Conservation (phyloP, 2,113 vertebrate genomes). For the Anarhynchus alexandrinus region DNA sequence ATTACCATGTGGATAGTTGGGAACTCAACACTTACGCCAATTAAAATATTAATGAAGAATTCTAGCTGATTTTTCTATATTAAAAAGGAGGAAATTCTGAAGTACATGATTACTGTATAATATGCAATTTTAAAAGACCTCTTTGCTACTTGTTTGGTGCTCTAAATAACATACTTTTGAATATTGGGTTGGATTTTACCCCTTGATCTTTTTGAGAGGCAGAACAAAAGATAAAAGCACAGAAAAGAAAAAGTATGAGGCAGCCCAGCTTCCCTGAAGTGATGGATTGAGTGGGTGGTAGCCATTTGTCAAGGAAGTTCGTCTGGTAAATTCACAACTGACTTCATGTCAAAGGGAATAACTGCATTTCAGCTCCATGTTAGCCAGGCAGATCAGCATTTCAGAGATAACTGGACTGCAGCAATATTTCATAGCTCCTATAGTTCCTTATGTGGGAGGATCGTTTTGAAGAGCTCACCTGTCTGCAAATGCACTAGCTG, state of each 20-base stretch:
- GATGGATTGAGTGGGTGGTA: conserved; percentile 27
- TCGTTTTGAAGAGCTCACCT: neutral
- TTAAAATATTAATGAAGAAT: conserved; percentile 54
- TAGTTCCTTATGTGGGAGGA: neutral
- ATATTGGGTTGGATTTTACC: neutral
- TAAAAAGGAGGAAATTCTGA: neutral
- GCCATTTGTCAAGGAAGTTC: conserved; percentile 48
- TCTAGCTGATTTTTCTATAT: neutral
- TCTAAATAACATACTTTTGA: neutral
- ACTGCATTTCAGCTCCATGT: neutral
- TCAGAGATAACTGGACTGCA: neutral
- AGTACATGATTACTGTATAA: neutral
- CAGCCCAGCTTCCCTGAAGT: conserved; percentile 2
- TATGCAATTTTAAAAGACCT: neutral
- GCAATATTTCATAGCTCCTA: conserved; percentile 2
- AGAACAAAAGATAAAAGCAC: conserved; percentile 19
- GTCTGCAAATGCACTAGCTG: neutral
- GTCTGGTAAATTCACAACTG: conserved; percentile 22
- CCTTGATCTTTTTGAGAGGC: neutral
- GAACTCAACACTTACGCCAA: conserved; percentile 14
- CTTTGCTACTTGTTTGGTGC: neutral
- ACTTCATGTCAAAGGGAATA: conserved; percentile 22
- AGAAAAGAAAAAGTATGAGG: neutral
- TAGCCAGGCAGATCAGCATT: conserved; percentile 9
- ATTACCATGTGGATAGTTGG: conserved; percentile 26